Evolutionary conservation across 2,888 invertebrate genomes (phyloP).

Genomic region (Sipha maydis): DNA sequence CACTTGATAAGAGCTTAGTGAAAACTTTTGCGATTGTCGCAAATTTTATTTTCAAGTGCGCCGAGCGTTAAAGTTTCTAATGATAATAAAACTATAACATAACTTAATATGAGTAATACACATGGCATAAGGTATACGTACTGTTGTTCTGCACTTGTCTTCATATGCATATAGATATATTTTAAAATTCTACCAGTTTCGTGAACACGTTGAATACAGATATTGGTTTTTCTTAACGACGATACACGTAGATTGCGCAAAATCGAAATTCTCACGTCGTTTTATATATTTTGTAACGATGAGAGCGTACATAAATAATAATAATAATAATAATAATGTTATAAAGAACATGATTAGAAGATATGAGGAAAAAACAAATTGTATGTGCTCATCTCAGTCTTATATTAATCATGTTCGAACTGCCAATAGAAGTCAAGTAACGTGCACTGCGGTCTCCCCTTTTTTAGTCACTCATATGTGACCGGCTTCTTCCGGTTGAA

Average conservation of each 20-base stretch:
- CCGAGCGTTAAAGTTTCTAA: conserved; percentile 56
- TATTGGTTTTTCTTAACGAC: not conserved
- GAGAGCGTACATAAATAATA: too few relatives aligned
- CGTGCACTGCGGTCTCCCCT: conserved; percentile 34
- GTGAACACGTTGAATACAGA: not conserved
- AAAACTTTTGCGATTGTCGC: not conserved
- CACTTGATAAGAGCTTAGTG: too few relatives aligned
- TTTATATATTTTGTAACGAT: not conserved
- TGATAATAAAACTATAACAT: not conserved
- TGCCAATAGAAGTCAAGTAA: conserved; percentile 24
- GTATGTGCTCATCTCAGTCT: not conserved
- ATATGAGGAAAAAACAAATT: not conserved
- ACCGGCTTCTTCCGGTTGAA: conserved; percentile 57
- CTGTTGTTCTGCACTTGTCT: not conserved
- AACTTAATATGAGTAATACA: not conserved
- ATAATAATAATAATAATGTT: too few relatives aligned
- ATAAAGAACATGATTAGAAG: not conserved
- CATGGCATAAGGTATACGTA: not conserved
- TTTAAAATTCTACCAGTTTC: not conserved
- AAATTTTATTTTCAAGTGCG: not conserved
- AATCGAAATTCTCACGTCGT: conserved; percentile 8
- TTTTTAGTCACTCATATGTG: conserved; percentile 56
- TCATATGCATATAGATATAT: not conserved
- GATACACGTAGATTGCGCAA: not conserved
- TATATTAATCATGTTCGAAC: conserved; percentile 26